Evolutionary conservation across 2,888 invertebrate genomes (phyloP), one percentile per base, ranked within the genome.

Genomic region (Scaptomyza caliginosa): DNA sequence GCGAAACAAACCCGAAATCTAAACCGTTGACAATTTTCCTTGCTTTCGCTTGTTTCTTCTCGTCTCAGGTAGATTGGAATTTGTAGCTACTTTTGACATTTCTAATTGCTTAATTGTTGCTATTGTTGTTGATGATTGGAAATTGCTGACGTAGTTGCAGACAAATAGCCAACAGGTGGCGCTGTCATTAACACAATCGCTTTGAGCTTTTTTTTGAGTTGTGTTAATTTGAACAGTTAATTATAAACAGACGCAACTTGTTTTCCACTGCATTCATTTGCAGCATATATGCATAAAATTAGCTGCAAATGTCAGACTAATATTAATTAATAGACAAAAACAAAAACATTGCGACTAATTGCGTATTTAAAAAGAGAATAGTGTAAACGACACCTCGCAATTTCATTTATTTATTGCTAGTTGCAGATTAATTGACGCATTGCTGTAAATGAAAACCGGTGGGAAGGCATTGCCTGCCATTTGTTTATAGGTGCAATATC

Each of bases 111-210:
- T 75, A 51, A 64, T 72, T 74, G 67, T 73, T 67, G 56, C 62
- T 72, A 56, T 16, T 57, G 60, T 74, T 67, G 58, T 65, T 71
- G 65, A 56, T 70, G 51, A 8, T 56, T 50, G 11, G 4, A n/a
- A 60, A 42, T 32, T 56, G 85, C 76, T 86, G 81, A 86, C 87
- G 85, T 69, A 86, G 67, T 81, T 62, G 63, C 57, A 65, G 79
- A 86, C 76, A 81, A 83, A 86, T 81, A 67, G 68, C 50, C 68
- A 82, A 85, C 82, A 83, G 82, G 82, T 83, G 82, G 85, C 87
- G 85, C 82, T 83, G 87, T 82, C 82, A 72, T 66, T 42, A 58
- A 64, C 51, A 72, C 74, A 74, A 65, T 48, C 54, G 42, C 24
- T 16, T 19, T 11, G 16, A 19, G n/a, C 11, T 28, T 28, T 11